Evolutionary conservation across 2,113 vertebrate species (phyloP).

Genomic region (Myrmecophaga tridactyla): DNA sequence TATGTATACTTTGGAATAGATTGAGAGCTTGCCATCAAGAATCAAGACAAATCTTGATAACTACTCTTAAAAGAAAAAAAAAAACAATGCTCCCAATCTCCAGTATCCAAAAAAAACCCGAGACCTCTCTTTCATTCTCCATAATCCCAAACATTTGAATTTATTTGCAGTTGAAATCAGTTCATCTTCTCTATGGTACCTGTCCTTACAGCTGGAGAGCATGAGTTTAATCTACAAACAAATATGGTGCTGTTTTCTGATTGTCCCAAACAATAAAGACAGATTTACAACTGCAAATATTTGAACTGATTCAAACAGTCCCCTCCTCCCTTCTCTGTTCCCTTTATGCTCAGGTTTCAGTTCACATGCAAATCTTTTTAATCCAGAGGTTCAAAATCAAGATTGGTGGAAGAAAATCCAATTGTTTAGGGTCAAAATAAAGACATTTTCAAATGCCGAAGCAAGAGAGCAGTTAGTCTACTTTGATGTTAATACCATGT

Average conservation of each 20-base stretch:
- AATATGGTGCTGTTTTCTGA: background rate
- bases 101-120: background rate
- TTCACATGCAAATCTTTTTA: background rate
- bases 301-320: constrained; percentile 43
- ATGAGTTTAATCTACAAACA: background rate
- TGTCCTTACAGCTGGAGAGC: background rate
- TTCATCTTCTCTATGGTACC: background rate
- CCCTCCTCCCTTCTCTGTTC: background rate
- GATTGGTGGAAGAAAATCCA: constrained; percentile 66
- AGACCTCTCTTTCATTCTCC: accelerated
- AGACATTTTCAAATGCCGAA: constrained; percentile 71
- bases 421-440: constrained; percentile 70
- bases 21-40: background rate
- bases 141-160: background rate
- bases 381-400: constrained; percentile 56
- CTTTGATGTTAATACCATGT: constrained; percentile 78
- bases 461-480: constrained; percentile 53
- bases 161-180: background rate
- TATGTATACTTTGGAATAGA: background rate
- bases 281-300: background rate
- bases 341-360: background rate
- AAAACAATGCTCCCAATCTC: background rate
- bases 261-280: background rate
- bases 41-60: background rate
- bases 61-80: background rate